Percentiles rank a stretch among this genome's conserved stretches.
Evolutionary conservation across 2,797 vertebrate genomes (phyloP).

Genomic region (Meda fulgida): DNA sequence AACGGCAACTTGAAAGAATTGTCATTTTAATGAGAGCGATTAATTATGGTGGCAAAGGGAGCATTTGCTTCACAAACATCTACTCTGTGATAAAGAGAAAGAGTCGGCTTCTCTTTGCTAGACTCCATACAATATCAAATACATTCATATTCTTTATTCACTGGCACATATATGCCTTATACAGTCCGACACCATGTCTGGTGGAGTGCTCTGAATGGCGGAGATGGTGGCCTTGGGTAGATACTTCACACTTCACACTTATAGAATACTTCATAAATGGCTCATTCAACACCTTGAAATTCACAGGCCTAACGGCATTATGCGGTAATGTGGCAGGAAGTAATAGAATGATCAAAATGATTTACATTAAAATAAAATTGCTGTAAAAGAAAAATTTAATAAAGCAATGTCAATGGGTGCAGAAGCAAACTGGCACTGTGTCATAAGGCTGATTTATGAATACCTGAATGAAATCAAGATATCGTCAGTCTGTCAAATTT

Average conservation of each 20-base stretch:
- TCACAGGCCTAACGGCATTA: neutral
- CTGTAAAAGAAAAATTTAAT: slow-evolving; percentile 5
- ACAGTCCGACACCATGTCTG: slow-evolving; percentile 31
- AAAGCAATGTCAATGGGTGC: slow-evolving; percentile 2
- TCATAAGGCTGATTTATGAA: slow-evolving; percentile 26
- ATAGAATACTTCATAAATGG: slow-evolving; percentile 22
- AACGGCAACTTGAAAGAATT: slow-evolving; percentile 62
- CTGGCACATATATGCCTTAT: slow-evolving; percentile 29
- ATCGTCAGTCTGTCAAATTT: neutral
- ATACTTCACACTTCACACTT: slow-evolving; percentile 7
- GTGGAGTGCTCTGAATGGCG: slow-evolving; percentile 28
- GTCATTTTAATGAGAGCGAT: slow-evolving; percentile 68
- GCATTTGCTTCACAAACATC: slow-evolving; percentile 50
- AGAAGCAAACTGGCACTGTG: slow-evolving; percentile 5
- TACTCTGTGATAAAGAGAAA: slow-evolving; percentile 27
- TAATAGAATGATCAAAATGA: slow-evolving; percentile 23
- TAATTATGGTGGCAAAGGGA: slow-evolving; percentile 60
- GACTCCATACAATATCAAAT: slow-evolving; percentile 44
- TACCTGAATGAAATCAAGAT: neutral
- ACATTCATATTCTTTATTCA: slow-evolving; percentile 47
- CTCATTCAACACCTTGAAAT: slow-evolving; percentile 41
- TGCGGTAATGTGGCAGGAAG: neutral
- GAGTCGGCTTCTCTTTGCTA: neutral
- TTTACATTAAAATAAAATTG: slow-evolving; percentile 33
- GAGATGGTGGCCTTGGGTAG: slow-evolving; percentile 47